phyloP scores from a whole-genome alignment of 1,140 invertebrate species.

The Trissolcus basalis region DNA sequence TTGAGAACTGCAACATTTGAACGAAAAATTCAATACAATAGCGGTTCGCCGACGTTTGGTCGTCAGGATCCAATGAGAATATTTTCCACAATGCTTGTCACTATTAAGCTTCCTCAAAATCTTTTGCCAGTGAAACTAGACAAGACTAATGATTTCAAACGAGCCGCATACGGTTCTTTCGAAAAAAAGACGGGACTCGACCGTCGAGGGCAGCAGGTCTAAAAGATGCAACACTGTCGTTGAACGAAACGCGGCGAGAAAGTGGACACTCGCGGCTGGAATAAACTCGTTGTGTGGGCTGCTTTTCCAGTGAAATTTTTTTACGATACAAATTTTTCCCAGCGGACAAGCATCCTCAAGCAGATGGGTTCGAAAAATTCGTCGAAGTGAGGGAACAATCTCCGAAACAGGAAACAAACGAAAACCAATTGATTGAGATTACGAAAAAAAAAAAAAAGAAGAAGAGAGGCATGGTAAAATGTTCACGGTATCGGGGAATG shows the following conservation, averaged over 20 bases:
- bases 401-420: no score
- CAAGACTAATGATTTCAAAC: slow-evolving; percentile 38
- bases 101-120: slow-evolving; percentile 28
- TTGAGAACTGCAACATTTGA: slow-evolving; percentile 34
- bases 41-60: slow-evolving; percentile 18
- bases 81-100: slow-evolving; percentile 42
- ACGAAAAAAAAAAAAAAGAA: no score
- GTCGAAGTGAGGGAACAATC: no score
- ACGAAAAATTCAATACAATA: slow-evolving; percentile 25
- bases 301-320: slow-evolving; percentile 7
- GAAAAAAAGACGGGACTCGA: slow-evolving; percentile 15
- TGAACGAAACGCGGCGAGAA: slow-evolving; percentile 7
- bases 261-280: slow-evolving; percentile 17
- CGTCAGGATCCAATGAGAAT: slow-evolving; percentile 4
- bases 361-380: no score
- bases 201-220: slow-evolving; percentile 4
- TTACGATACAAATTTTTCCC: no score
- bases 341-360: no score
- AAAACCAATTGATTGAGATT: no score
- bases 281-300: slow-evolving; percentile 27
- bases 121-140: slow-evolving; percentile 21
- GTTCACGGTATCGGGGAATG: no score
- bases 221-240: no score
- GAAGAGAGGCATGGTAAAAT: no score
- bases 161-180: slow-evolving; percentile 18